Conservation (phyloP, 2,888 invertebrate species). For the Adelognathus sp. region DNA sequence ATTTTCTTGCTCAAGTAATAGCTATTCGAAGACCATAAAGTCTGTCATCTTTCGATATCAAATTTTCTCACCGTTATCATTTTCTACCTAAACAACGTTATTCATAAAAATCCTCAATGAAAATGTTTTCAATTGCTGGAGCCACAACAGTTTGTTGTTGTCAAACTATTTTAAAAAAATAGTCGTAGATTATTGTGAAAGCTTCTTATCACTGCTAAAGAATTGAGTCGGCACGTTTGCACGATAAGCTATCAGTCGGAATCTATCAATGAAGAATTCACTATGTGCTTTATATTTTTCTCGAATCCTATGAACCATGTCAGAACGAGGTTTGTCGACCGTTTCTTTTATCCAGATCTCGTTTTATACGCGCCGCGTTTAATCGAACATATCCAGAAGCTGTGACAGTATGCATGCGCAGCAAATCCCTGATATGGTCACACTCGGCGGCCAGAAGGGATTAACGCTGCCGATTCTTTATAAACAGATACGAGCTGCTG, state of each 20-base stretch:
- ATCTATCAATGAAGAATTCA: background rate
- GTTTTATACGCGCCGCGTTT: conserved; percentile 13
- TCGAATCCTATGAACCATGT: background rate
- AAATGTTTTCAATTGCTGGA: too few species aligned
- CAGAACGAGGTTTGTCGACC: background rate
- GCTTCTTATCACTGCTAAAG: background rate
- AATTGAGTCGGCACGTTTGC: background rate
- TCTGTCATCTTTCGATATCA: background rate
- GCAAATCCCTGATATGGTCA: conserved; percentile 37
- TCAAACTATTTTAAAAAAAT: background rate
- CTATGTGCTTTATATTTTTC: background rate
- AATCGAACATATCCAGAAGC: conserved; percentile 12
- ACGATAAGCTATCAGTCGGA: background rate
- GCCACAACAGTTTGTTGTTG: background rate
- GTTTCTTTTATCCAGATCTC: conserved; percentile 10
- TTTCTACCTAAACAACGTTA: background rate
- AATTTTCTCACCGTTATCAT: background rate
- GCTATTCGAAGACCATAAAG: background rate
- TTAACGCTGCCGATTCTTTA: conserved; percentile 50
- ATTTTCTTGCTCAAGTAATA: conserved; percentile 10
- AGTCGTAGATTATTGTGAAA: background rate
- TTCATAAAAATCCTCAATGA: too few species aligned
- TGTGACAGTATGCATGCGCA: conserved; percentile 13
- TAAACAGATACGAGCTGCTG: conserved; percentile 52
- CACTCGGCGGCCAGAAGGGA: conserved; percentile 36